A percentile compares a stretch with the other conserved stretches of the same genome.
Conservation (phyloP, 2,797 vertebrate species). For the Hafferia zeledoni region DNA sequence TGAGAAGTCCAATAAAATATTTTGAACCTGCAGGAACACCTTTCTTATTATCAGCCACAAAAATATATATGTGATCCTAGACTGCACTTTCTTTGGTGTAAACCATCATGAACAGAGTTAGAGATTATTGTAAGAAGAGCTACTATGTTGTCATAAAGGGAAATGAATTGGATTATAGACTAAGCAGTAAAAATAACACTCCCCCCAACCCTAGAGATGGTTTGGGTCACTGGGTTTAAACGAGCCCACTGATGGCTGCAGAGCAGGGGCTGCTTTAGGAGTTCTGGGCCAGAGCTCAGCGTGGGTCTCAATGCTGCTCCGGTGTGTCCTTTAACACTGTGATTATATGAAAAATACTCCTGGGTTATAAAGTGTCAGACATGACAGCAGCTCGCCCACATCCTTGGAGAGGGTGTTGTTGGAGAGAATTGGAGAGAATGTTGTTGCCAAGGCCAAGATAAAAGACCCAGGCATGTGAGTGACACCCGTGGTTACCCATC, state of each 20-base stretch:
- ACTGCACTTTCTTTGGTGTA: background rate
- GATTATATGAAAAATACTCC: slow-evolving; percentile 8
- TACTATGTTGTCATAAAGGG: background rate
- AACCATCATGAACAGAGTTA: background rate
- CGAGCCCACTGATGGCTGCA: background rate
- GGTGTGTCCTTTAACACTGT: background rate
- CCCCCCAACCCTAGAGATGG: background rate
- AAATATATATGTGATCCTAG: background rate
- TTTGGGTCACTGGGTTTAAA: background rate
- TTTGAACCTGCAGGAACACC: background rate
- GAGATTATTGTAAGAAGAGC: background rate
- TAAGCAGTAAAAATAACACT: background rate
- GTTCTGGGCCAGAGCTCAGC: background rate
- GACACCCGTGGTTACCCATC: slow-evolving; percentile 1
- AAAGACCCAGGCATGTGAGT: background rate
- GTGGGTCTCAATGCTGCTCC: too few species aligned
- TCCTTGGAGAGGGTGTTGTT: background rate
- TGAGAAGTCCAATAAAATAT: background rate
- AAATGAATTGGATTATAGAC: background rate
- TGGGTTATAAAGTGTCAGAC: background rate
- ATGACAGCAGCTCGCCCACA: slow-evolving; percentile 1
- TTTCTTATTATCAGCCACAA: background rate
- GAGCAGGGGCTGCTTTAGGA: background rate
- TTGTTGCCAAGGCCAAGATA: background rate
- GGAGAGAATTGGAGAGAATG: background rate